These are phyloP conservation scores for Strongylocentrotus purpuratus DNA, from an alignment of 35 echinoderm and acorn worm species.

Conservation along the genomic window DNA sequence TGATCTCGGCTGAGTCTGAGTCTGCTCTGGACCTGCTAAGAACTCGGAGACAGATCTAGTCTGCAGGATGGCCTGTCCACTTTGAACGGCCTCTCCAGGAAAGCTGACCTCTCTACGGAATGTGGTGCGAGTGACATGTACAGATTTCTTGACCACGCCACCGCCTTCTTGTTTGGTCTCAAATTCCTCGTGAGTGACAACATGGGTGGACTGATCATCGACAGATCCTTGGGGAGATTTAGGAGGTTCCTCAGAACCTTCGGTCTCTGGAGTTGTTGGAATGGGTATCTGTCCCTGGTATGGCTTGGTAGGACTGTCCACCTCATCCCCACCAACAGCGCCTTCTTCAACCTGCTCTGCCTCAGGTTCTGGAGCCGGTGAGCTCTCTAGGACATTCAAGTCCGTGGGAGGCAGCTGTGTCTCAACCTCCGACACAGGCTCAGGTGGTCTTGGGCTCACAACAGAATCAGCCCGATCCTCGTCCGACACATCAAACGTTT, in stretches of 20 bases:
- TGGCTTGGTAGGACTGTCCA: conserved; percentile 91
- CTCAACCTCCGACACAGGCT: conserved; percentile 71
- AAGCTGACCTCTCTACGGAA: conserved; percentile 38
- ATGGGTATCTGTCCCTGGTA: background rate
- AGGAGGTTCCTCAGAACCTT: background rate
- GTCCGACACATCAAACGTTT: conserved; percentile 27
- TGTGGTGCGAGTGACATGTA: conserved; percentile 47
- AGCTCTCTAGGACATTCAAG: background rate
- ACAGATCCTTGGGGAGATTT: conserved; percentile 30
- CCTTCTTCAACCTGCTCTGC: conserved; percentile 51
- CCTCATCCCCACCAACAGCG: conserved; percentile 61
- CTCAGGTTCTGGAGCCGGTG: background rate
- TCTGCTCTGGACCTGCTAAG: background rate
- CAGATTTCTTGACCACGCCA: conserved; percentile 42
- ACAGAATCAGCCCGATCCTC: conserved; percentile 79
- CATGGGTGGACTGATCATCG: conserved; percentile 24
- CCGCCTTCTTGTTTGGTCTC: conserved; percentile 47
- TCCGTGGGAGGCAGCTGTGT: conserved; percentile 56
- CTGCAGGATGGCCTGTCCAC: conserved; percentile 35
- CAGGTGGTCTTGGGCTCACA: conserved; percentile 67
- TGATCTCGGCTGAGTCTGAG: background rate
- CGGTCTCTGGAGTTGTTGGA: background rate
- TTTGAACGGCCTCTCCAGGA: background rate
- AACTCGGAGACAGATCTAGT: conserved; percentile 20
- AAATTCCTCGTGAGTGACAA: background rate